Evolutionary conservation across 2,113 vertebrate genomes (phyloP), one percentile per base, ranked within the genome.

Genomic region (Caloenas nicobarica): DNA sequence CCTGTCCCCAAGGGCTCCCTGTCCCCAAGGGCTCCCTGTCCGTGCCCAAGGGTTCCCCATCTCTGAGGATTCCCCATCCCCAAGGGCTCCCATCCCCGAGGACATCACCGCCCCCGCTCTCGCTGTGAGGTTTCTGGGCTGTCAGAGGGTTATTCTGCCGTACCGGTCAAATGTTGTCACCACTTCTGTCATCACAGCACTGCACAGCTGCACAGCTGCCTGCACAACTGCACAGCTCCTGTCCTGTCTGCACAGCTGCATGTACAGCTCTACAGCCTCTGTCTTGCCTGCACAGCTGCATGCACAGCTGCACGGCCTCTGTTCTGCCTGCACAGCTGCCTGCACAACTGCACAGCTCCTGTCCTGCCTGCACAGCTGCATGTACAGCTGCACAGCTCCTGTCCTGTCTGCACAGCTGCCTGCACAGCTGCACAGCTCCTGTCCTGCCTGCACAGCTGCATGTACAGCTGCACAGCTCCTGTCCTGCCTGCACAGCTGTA

Each of bases 181-280:
- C 16, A 0, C 13, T 58, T 0, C 13, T 61, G 79, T 29, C 72
- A 8, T 10, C 8, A 44, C 36, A 1, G 50, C 0, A 23, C 79
- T 9, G 48, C 48, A 50, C 48, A 50, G 21, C 48, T 24, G 48
- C 23, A 24, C 48, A 46, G 46, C 48, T 50, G 48, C 48, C 48
- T 50, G 48, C 48, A 24, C 48, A 64, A 3, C 19, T 68, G 81
- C 89, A 68, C 19, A 26, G 44, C 16, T 8, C 24, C 57, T 33
- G 22, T n/a, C 57, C n/a, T 60, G 57, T 22, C 57, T 24, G 48
- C 57, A 42, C 42, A 42, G 14, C 42, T 16, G 42, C 9, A 42
- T 44, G 38, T 11, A 40, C 38, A 40, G 38, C 38, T 11, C 9
- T 40, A 40, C 38, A 40, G 38, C 38, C 38, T n/a, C 38, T 11